A percentile compares a stretch with the other conserved stretches of the same genome.
Evolutionary conservation across 2,888 invertebrate species (phyloP).

Genomic region (Perithous albicinctus): DNA sequence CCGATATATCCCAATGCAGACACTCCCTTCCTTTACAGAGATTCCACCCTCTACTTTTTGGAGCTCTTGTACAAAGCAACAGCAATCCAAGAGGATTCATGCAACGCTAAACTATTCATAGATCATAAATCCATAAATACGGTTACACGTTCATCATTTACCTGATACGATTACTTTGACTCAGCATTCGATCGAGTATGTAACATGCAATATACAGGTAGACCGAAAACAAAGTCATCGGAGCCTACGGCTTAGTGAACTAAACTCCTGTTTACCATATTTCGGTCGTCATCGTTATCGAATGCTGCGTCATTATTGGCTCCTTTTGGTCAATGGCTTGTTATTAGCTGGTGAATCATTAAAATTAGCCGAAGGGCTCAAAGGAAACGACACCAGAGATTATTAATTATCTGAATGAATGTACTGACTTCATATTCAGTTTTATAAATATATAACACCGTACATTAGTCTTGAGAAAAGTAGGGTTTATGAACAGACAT

Average conservation of each 20-base stretch:
- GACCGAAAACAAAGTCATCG: background rate
- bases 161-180: background rate
- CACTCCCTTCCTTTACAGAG: background rate
- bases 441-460: too few relatives aligned
- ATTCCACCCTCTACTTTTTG: background rate
- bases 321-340: background rate
- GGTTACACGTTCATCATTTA: background rate
- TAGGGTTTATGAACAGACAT: too few relatives aligned
- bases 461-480: too few relatives aligned
- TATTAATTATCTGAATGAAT: too few relatives aligned
- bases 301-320: background rate
- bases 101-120: background rate
- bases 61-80: background rate
- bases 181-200: background rate
- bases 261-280: background rate
- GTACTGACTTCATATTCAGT: too few relatives aligned
- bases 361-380: background rate
- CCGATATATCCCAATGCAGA: constrained; percentile 57
- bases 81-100: background rate
- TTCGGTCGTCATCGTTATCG: background rate
- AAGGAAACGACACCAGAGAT: background rate
- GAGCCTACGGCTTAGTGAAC: background rate
- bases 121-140: background rate
- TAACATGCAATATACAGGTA: background rate
- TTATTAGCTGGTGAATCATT: background rate